Conservation (phyloP, 2,797 vertebrate species). For the Mormyrops boulengeri region DNA sequence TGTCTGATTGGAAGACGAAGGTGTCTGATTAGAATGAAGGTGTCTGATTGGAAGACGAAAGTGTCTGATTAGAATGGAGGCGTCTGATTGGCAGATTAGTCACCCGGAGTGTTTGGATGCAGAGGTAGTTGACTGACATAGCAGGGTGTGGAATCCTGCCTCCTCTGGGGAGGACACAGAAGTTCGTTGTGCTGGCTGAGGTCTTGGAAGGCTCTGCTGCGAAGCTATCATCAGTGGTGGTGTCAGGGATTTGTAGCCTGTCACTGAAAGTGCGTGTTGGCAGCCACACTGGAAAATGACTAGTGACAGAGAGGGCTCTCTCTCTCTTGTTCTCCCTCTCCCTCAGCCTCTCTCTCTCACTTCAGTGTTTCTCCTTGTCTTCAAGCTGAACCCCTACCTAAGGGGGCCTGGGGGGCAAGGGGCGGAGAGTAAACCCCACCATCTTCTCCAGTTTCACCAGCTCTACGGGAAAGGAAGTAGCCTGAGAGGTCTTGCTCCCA, state of each 20-base stretch:
- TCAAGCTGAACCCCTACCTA: neutral
- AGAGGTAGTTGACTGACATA: neutral
- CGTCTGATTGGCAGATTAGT: neutral
- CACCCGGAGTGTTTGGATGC: neutral
- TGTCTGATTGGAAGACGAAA: neutral
- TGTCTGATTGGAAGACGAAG: neutral
- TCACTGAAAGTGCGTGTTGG: slow-evolving; percentile 54
- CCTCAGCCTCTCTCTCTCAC: slow-evolving; percentile 25
- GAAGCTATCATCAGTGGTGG: slow-evolving; percentile 68
- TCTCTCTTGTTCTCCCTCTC: slow-evolving; percentile 26
- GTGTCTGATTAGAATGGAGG: neutral
- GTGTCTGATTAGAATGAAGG: neutral
- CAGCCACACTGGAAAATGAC: slow-evolving; percentile 61
- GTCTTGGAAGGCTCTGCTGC: slow-evolving; percentile 61
- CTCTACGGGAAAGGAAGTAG: slow-evolving; percentile 47
- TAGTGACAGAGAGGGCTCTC: slow-evolving; percentile 48
- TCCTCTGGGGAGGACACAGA: neutral
- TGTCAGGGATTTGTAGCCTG: slow-evolving; percentile 74
- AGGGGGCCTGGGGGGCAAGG: neutral
- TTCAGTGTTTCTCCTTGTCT: neutral
- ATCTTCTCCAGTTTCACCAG: slow-evolving; percentile 45
- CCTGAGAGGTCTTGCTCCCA: neutral
- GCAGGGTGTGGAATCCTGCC: neutral
- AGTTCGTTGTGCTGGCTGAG: slow-evolving; percentile 42
- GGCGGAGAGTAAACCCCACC: slow-evolving; percentile 32